Percentiles rank a stretch among this genome's conserved stretches.
phyloP scores from a whole-genome alignment of 2,888 invertebrate genomes.

The Branchellion lobata region DNA sequence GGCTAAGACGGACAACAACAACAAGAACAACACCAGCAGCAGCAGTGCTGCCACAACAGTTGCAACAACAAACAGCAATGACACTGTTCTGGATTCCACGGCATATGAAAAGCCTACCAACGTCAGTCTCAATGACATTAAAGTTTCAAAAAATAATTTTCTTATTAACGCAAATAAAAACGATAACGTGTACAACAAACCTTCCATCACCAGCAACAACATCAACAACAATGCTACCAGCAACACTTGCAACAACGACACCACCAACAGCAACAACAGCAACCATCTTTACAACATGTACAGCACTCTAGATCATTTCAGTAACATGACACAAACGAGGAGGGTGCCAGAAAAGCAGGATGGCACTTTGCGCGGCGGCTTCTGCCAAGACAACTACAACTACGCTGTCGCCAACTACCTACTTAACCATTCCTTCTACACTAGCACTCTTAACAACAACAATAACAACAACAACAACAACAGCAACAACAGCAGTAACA shows the following conservation, averaged over 20 bases:
- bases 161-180: too few relatives aligned
- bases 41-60: background rate
- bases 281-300: slow-evolving; percentile 19
- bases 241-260: background rate
- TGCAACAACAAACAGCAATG: background rate
- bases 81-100: background rate
- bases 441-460: background rate
- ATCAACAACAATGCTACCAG: background rate
- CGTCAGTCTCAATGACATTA: background rate
- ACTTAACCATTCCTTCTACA: background rate
- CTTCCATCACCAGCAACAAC: slow-evolving; percentile 7
- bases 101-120: background rate
- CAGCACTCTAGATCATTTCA: background rate
- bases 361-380: background rate
- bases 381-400: background rate
- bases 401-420: slow-evolving; percentile 10
- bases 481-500: background rate
- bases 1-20: background rate
- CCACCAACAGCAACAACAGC: slow-evolving; percentile 4
- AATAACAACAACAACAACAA: background rate
- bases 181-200: background rate
- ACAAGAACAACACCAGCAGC: background rate
- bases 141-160: background rate
- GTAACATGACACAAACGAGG: background rate
- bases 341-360: background rate